phyloP scores from a whole-genome alignment of 2,113 vertebrate species.

The Monopterus albus region DNA sequence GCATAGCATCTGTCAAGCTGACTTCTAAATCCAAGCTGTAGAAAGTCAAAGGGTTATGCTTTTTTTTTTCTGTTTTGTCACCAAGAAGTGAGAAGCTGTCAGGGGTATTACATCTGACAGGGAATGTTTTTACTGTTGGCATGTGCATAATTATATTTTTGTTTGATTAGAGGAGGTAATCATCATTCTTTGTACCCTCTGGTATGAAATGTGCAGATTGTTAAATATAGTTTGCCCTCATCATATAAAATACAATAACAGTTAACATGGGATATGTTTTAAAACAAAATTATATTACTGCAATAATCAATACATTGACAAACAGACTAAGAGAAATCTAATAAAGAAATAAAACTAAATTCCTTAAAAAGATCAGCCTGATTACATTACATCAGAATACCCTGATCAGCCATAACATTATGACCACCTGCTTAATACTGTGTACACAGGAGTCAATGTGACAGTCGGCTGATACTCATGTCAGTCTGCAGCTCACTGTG shows the following conservation, averaged over 20 bases:
- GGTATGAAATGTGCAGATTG: constrained; percentile 30
- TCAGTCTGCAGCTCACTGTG: no score
- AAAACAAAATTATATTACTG: no score
- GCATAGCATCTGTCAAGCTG: constrained; percentile 72
- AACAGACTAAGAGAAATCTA: no score
- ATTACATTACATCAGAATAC: no score
- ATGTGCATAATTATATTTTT: constrained; percentile 50
- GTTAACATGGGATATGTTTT: not conserved
- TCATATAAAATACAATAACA: constrained; percentile 15
- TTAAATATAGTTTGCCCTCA: constrained; percentile 2
- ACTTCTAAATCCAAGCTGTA: constrained; percentile 69
- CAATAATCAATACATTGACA: no score
- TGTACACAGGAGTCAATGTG: no score
- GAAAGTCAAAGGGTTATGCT: constrained; percentile 68
- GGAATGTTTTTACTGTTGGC: constrained; percentile 41
- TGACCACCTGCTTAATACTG: no score
- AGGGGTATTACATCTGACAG: constrained; percentile 63
- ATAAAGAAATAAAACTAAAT: no score
- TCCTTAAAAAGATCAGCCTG: no score
- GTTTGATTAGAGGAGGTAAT: constrained; percentile 65
- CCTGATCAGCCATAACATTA: no score
- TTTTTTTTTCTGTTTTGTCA: constrained; percentile 59
- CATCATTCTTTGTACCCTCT: constrained; percentile 53
- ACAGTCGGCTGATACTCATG: no score
- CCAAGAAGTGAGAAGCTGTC: constrained; percentile 54